Evolutionary conservation across 2,888 invertebrate genomes (phyloP), one percentile per base, ranked within the genome.

Genomic region (Hirtodrosophila confusa): DNA sequence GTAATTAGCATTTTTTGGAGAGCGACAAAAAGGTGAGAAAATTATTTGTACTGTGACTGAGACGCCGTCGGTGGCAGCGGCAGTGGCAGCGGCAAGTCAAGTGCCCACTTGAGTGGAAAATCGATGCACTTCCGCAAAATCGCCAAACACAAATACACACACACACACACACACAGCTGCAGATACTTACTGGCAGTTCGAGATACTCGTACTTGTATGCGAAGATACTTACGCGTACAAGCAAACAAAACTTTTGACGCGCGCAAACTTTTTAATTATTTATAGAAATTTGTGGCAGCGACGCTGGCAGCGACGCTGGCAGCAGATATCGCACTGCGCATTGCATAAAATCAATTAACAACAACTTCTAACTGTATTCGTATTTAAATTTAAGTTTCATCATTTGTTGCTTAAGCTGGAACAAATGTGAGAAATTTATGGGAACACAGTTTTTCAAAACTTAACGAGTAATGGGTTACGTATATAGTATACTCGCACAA

Each of bases 101-200:
- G 78, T 86, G 84, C 74, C 75, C 73, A 77, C 86, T 86, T 86
- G 75, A 84, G 84, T 75, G 79, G 77, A 77, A 85, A 85, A 84
- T 77, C 82, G 77, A 78, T 85, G 85, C 75, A 84, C 86, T 85
- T 85, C 85, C 85, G 84, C 75, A 86, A 79, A 64, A 60, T 57
- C 36, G 41, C 61, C 69, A 69, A 50, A 60, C 69, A 75, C n/a
- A 63, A 33, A 51, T 51, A 17, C 29, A 65, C 37, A 48, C 23
- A 69, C 12, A 49, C 12, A 37, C 2, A 55, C 43, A 60, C 6
- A 37, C 12, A 51, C 10, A 48, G 35, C 37, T 63, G 31, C 31
- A 62, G 47, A 45, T 56, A 66, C 56, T 35, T 23, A 33, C 51
- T 39, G 48, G 55, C 40, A 58, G 54, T 24, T 41, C 27, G 37